These are phyloP conservation scores for Musca domestica DNA, from an alignment of 1,140 invertebrate genomes.

Conservation along the genomic window DNA sequence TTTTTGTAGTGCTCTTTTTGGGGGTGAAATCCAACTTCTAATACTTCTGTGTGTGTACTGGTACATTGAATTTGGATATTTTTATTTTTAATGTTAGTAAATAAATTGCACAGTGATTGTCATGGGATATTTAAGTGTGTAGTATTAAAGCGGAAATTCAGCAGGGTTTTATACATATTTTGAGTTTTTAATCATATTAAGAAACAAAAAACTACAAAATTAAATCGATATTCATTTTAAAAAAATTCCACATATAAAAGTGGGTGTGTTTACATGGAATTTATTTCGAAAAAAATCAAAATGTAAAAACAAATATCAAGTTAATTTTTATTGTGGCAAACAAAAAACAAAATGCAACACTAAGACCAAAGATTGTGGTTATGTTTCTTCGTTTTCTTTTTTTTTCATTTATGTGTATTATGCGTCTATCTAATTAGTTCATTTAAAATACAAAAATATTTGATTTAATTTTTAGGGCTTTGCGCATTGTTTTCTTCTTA, in stretches of 20 bases:
- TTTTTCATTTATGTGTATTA: not conserved
- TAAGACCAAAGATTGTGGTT: not conserved
- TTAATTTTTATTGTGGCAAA: not conserved
- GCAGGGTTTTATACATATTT: too few species aligned
- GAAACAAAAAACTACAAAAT: not conserved
- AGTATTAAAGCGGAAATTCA: too few species aligned
- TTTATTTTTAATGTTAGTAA: too few species aligned
- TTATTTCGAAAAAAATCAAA: not conserved
- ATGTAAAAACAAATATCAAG: constrained; percentile 1
- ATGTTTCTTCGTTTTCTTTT: not conserved
- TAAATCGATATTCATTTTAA: not conserved
- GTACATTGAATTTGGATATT: too few species aligned
- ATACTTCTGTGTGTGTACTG: too few species aligned
- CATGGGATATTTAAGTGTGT: not conserved
- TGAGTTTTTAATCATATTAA: too few species aligned
- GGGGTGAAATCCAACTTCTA: too few species aligned
- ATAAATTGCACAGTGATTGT: not conserved
- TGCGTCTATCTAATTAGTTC: too few species aligned
- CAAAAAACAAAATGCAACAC: constrained; percentile 14
- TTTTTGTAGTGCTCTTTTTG: too few species aligned
- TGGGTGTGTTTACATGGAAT: not conserved
- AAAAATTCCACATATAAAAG: not conserved
- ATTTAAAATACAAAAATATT: constrained; percentile 9
- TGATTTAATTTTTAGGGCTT: not conserved
- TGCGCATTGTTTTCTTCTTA: constrained; percentile 8